Base-by-base conservation (phyloP, 1,140 invertebrate species). In the Bombus impatiens region DNA sequence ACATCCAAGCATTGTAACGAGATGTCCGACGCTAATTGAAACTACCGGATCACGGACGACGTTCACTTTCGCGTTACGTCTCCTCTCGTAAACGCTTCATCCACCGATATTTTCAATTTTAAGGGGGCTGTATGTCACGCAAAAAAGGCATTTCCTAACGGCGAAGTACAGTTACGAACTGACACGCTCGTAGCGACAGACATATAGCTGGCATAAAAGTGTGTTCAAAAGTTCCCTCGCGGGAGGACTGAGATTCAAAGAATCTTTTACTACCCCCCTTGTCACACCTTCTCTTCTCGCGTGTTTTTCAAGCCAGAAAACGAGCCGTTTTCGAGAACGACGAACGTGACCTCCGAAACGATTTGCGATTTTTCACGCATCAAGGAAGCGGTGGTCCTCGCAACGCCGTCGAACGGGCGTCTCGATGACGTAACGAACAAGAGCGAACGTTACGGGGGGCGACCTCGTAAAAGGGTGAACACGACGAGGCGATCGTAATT, bases 381-480 rank as follows among this genome's bases (percentile, higher is more conserved):
- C 3, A 40, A 28, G 25, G 25, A 40, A 71, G 12, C 68, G 25
- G 0, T 22, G 25, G 0, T 22, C 9, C 35, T 37, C 9, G 18
- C 10, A 40, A 22, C 70, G 47, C 35, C 42, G 59, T 12, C 67
- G 53, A 32, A 35, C 32, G 42, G 35, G 32, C 25, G 9, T 13
- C 10, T 81, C 47, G 65, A 77, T 70, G 76, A 81, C 71, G 82
- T 28, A 75, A 57, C 65, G 13, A 76, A 25, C 57, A 37, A 74
- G 47, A 35, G 42, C 44, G 40, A 8, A 44, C 35, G 78, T 40
- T 32, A 78, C 47, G 62, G 35, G 15, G 57, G 12, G 28, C 42
- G 78, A 42, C 42, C 75, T 88, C 88, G 79, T 88, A 81, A 87
- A 82, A 87, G 72, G 78, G 53, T 65, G 79, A 88, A 75, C 72